A percentile compares a stretch with the other conserved stretches of the same genome.
These are phyloP conservation scores for Canis aureus DNA, from an alignment of 2,113 vertebrate genomes.

Conservation along the genomic window DNA sequence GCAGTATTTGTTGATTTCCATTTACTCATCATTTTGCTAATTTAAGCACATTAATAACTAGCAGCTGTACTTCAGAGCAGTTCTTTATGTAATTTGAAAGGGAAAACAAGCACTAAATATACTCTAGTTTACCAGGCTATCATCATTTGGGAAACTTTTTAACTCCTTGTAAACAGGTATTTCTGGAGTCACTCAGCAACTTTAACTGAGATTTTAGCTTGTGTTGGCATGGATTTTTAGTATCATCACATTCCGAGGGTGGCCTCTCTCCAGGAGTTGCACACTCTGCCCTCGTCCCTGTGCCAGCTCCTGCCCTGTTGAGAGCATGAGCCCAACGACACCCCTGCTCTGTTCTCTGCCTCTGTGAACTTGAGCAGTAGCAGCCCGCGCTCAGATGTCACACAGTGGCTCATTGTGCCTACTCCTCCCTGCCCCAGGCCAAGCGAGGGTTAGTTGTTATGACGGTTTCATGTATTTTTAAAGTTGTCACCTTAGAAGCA, in stretches of 20 bases:
- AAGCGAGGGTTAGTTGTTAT: background rate
- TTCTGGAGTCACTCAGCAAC: background rate
- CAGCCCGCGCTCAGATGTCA: fast-evolving
- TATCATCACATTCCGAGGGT: fast-evolving
- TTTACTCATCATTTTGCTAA: constrained; percentile 71
- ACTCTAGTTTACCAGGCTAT: background rate
- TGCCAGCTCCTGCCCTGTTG: background rate
- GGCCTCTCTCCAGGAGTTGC: fast-evolving
- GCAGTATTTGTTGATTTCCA: constrained; percentile 74
- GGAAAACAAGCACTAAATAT: constrained; percentile 70
- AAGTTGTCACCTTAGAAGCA: background rate
- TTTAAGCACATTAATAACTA: constrained; percentile 73
- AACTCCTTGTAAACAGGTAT: constrained; percentile 37
- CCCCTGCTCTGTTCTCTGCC: background rate
- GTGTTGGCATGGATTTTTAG: background rate
- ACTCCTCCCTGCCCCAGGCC: background rate
- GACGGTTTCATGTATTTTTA: background rate
- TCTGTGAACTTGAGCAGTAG: background rate
- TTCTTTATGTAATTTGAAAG: constrained; percentile 63
- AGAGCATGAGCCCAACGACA: background rate
- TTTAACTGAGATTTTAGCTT: background rate
- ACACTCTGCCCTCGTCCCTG: fast-evolving
- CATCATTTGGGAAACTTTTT: constrained; percentile 20
- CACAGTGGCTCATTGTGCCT: background rate
- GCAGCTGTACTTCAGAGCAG: constrained; percentile 67